Base-by-base conservation (phyloP, 2,888 invertebrate genomes). In the Syrphus vitripennis region DNA sequence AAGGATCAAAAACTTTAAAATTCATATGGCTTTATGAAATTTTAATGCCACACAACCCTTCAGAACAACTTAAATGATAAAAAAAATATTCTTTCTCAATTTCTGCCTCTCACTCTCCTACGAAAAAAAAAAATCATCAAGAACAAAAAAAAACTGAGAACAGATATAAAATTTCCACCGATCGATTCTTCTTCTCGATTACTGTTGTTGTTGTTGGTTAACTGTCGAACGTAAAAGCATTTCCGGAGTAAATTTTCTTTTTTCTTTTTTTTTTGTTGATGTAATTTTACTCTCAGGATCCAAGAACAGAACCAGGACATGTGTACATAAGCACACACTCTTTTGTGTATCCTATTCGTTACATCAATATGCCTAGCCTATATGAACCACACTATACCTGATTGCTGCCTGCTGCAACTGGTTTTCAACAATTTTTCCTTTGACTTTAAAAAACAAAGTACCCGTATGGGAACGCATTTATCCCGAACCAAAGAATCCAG, bases 341-440 rank as follows among this genome's bases (percentile, higher is more conserved):
- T 50, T 14, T 50, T 67, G 50, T 67, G 24, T 50, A 31, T n/a
- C 29, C 45, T 45, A 19, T 26, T 16, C 53, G 55, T 31, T 50
- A 34, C 31, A 81, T 69, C 48, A 31, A 77, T n/a, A n/a, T 69
- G 83, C 67, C 83, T 83, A 2, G 16, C 48, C 19, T 50, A 26
- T 14, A 37, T 48, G 31, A 74, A 77, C 59, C 83, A 63, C 75
- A 71, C 77, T 77, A 1, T 55, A 74, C 82, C 82, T 77, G 67
- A 63, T 53, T 50, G n/a, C n/a, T n/a, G n/a, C n/a, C n/a, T n/a
- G n/a, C n/a, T n/a, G 77, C 82, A 82, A 86, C 86, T 82, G 86
- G 82, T 86, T 86, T 86, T 76, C 31, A 59, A 69, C 71, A 50
- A 71, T 57, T 70, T 31, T 67, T 81, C 45, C 55, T 76, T 81